phyloP scores from a whole-genome alignment of 2,888 invertebrate species.

The Lydus trimaculatus region DNA sequence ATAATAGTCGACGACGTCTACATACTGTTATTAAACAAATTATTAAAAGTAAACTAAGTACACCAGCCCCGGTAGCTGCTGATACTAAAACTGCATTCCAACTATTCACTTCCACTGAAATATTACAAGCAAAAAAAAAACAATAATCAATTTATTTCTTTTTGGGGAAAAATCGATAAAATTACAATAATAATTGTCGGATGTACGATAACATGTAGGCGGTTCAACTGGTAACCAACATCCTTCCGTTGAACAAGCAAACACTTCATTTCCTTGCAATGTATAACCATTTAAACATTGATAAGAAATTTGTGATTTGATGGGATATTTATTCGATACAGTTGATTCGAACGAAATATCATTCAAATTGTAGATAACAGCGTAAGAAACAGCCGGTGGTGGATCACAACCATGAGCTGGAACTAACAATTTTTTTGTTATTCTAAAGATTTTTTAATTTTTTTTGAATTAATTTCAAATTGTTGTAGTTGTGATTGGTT shows the following conservation, averaged over 20 bases:
- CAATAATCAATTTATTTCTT: background rate
- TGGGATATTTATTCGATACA: constrained; percentile 48
- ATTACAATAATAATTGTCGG: constrained; percentile 49
- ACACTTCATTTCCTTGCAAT: constrained; percentile 53
- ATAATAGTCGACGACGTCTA: constrained; percentile 51
- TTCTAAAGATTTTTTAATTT: no score
- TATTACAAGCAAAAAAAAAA: constrained; percentile 21
- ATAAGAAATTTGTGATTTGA: constrained; percentile 55
- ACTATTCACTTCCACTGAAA: constrained; percentile 50
- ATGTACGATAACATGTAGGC: constrained; percentile 46
- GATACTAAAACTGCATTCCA: constrained; percentile 52
- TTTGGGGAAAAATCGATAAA: constrained; percentile 9
- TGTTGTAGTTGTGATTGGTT: no score
- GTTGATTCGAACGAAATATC: constrained; percentile 35
- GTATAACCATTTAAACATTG: constrained; percentile 59
- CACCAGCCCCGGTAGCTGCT: constrained; percentile 57
- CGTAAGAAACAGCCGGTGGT: constrained; percentile 54
- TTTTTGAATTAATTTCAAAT: no score
- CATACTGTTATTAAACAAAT: constrained; percentile 57
- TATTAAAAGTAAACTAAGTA: constrained; percentile 54
- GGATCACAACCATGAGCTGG: constrained; percentile 52
- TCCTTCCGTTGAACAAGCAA: constrained; percentile 56
- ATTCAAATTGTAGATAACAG: constrained; percentile 48
- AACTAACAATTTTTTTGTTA: constrained; percentile 40
- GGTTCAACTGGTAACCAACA: constrained; percentile 57